phyloP scores from a whole-genome alignment of 30 jellyfish, hydroid and myxozoan genomes.

The Morbakka virulenta region DNA sequence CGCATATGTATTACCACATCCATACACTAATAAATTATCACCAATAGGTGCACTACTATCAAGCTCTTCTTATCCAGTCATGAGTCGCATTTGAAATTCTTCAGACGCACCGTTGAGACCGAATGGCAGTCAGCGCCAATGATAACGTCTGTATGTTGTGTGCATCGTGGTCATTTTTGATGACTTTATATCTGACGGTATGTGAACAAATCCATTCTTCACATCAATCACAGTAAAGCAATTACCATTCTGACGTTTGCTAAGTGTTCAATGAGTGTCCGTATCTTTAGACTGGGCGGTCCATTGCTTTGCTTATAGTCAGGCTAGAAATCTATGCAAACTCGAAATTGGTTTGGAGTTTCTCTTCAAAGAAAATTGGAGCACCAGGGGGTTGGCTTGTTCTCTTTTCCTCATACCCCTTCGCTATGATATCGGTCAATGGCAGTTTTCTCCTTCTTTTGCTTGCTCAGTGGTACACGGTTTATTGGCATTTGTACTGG shows the following conservation, averaged over 20 bases:
- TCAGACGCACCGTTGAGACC: not conserved
- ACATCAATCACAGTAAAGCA: constrained; percentile 26
- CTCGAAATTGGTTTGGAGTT: not conserved
- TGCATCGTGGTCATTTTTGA: constrained; percentile 28
- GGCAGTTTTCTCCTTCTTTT: not conserved
- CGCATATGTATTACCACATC: not conserved
- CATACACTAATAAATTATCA: not conserved
- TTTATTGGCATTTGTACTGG: not conserved
- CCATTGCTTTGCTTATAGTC: not conserved
- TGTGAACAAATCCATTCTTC: constrained; percentile 24
- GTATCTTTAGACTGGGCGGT: not conserved
- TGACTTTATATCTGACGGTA: constrained; percentile 6
- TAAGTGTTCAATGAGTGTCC: not conserved
- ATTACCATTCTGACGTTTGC: not conserved
- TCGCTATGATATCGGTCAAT: not conserved
- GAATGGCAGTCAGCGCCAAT: not conserved
- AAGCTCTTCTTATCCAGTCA: not conserved
- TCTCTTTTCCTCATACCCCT: not conserved
- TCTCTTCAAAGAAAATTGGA: not conserved
- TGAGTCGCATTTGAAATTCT: constrained; percentile 13
- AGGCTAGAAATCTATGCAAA: not conserved
- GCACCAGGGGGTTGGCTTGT: not conserved
- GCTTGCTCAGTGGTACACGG: no score
- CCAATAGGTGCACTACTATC: not conserved
- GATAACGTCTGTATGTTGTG: constrained; percentile 33